Percentiles rank a stretch among this genome's conserved stretches.
phyloP scores from a whole-genome alignment of 1,140 invertebrate species.

The Onthophagus taurus region DNA sequence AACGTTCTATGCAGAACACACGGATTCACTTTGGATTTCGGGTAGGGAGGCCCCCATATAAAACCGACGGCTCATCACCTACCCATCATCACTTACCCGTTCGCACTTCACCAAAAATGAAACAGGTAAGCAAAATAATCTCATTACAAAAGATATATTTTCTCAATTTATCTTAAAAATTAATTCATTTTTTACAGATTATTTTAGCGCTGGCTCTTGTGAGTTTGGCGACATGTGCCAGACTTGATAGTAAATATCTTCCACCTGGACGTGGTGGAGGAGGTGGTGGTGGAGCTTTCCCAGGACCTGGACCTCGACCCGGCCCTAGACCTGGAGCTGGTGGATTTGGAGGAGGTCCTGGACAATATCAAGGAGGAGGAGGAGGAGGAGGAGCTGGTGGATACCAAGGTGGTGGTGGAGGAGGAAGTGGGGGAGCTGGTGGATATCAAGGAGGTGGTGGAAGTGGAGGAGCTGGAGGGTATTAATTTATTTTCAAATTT shows the following conservation, averaged over 20 bases:
- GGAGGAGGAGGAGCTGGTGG: background rate
- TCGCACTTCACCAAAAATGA: too few species aligned
- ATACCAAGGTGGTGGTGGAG: background rate
- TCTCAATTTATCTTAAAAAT: too few species aligned
- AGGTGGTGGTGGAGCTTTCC: constrained; percentile 4
- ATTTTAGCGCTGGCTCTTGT: constrained; percentile 5
- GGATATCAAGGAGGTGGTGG: background rate
- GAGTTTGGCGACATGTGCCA: constrained; percentile 7
- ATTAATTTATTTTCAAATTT: too few species aligned
- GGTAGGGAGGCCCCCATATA: too few species aligned
- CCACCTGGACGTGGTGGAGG: constrained; percentile 5
- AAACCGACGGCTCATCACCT: too few species aligned
- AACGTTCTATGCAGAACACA: too few species aligned
- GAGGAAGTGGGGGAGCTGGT: constrained; percentile 6
- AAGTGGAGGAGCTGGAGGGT: background rate
- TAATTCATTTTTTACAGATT: constrained; percentile 3
- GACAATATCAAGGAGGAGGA: background rate
- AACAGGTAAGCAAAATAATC: too few species aligned
- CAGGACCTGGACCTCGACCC: background rate
- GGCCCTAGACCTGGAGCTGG: constrained; percentile 4
- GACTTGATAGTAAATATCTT: constrained; percentile 5
- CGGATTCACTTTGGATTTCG: too few species aligned
- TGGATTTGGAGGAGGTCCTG: background rate
- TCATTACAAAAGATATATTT: too few species aligned
- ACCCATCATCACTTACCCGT: too few species aligned